Percentiles rank a stretch among this genome's conserved stretches.
Evolutionary conservation across 2,797 vertebrate genomes (phyloP).

Genomic region (Monodelphis domestica): DNA sequence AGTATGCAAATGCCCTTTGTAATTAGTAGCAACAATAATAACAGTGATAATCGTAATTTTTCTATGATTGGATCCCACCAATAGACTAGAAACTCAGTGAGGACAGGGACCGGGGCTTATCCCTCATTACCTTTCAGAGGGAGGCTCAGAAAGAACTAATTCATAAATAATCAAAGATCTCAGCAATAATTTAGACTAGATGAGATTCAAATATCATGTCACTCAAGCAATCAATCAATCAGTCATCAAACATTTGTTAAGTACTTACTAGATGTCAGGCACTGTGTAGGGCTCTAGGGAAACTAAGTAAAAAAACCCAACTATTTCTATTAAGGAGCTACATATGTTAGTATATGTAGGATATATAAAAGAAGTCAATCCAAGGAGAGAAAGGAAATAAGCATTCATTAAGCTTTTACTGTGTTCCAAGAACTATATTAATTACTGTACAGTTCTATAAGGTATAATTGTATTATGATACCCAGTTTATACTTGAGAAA

Average conservation of each 20-base stretch:
- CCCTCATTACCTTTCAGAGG: neutral
- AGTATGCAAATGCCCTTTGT: neutral
- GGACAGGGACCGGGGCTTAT: neutral
- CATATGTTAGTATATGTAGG: neutral
- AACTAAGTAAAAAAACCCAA: neutral
- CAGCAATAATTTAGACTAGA: neutral
- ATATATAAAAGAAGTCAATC: neutral
- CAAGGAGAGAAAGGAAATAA: neutral
- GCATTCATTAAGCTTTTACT: neutral
- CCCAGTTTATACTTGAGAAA: neutral
- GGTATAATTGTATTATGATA: neutral
- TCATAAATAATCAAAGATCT: neutral
- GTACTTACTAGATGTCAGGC: neutral
- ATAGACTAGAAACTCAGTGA: neutral
- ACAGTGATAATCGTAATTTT: neutral
- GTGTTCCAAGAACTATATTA: neutral
- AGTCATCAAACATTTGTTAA: no score
- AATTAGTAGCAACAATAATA: neutral
- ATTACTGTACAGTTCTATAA: slow-evolving; percentile 6
- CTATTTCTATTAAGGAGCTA: neutral
- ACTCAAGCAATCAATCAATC: neutral
- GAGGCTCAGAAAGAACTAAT: neutral
- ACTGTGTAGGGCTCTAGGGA: neutral
- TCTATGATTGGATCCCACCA: neutral
- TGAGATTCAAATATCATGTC: neutral